phyloP scores from a whole-genome alignment of 2,888 invertebrate species.

The Tenthredo amoena region DNA sequence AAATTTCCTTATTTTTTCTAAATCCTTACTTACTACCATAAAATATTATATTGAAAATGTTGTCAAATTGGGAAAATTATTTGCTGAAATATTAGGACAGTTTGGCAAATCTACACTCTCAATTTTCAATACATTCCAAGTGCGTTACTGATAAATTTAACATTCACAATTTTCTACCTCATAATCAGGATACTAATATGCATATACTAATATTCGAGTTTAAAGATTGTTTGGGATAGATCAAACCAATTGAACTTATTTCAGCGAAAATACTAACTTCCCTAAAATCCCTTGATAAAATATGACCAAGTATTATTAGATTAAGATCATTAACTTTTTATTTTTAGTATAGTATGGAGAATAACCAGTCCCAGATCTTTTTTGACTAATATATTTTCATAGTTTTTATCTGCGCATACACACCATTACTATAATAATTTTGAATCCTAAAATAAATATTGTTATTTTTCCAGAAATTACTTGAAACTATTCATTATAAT shows the following conservation, averaged over 20 bases:
- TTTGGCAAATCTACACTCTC: not conserved
- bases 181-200: not conserved
- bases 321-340: not conserved
- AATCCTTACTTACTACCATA: not conserved
- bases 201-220: not conserved
- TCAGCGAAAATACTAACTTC: too few relatives aligned
- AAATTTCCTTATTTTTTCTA: not conserved
- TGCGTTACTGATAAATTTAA: not conserved
- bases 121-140: not conserved
- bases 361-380: not conserved
- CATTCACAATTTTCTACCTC: not conserved
- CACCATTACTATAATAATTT: constrained; percentile 8
- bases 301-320: not conserved
- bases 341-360: not conserved
- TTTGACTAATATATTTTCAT: constrained; percentile 1
- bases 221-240: not conserved
- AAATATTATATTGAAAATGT: not conserved
- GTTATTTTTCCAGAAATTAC: constrained; percentile 7
- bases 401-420: not conserved
- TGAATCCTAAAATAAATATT: not conserved
- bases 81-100: not conserved
- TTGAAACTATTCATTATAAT: not conserved
- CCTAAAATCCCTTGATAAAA: not conserved
- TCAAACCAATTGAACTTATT: not conserved
- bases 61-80: not conserved